Evolutionary conservation across 2,888 invertebrate species (phyloP).

Genomic region (Drosophila picticornis): DNA sequence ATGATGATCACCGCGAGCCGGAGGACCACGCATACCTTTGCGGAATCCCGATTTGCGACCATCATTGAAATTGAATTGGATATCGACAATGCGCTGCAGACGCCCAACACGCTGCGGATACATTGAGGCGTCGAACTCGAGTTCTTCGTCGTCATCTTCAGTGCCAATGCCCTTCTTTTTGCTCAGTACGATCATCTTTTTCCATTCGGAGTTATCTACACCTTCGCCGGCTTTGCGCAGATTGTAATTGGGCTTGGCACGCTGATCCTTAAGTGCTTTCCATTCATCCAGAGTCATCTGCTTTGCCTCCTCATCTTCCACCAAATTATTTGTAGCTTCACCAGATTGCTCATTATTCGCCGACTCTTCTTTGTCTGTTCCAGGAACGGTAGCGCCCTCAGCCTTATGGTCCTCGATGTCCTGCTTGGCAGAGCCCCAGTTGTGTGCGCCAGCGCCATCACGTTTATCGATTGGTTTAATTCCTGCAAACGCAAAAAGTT

Average conservation of each 20-base stretch:
- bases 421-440: conserved; percentile 98
- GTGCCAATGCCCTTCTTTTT: conserved; percentile 88
- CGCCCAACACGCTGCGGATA: conserved; percentile 95
- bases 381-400: conserved; percentile 48
- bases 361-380: conserved; percentile 83
- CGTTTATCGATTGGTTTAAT: conserved; percentile 97
- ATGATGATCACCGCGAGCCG: conserved; percentile 64
- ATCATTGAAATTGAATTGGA: conserved; percentile 95
- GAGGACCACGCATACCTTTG: conserved; percentile 87
- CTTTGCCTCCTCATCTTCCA: conserved; percentile 91
- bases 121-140: conserved; percentile 90
- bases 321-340: conserved; percentile 85
- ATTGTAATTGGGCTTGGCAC: conserved; percentile 95
- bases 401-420: conserved; percentile 89
- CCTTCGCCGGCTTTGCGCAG: conserved; percentile 97
- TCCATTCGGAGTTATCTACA: conserved; percentile 96
- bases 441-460: conserved; percentile 97
- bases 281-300: conserved; percentile 97
- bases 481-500: conserved; percentile 55
- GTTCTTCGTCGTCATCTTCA: conserved; percentile 90
- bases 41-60: conserved; percentile 90
- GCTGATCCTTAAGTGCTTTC: conserved; percentile 92
- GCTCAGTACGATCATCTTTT: conserved; percentile 93
- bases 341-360: conserved; percentile 84
- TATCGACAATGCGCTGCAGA: conserved; percentile 93